phyloP scores from a whole-genome alignment of 2,888 invertebrate genomes.

The Hybos culiciformis region DNA sequence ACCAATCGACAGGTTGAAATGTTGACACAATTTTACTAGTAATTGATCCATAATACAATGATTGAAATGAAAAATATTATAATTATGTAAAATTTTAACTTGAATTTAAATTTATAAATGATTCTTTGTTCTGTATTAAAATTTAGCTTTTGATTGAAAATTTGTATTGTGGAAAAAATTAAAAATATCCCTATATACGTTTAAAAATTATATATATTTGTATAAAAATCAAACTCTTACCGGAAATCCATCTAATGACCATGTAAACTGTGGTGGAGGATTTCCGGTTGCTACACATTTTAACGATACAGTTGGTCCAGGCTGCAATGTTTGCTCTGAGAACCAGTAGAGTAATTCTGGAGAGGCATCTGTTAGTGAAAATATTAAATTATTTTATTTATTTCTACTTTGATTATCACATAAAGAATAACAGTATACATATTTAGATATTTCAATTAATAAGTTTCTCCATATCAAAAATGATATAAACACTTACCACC shows the following conservation, averaged over 20 bases:
- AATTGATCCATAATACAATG: no score
- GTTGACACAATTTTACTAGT: no score
- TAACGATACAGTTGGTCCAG: conserved; percentile 79
- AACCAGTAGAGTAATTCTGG: conserved; percentile 85
- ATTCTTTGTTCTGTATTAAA: no score
- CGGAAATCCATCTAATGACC: conserved; percentile 81
- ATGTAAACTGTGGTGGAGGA: conserved; percentile 82
- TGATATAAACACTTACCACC: conserved; percentile 49
- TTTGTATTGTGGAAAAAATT: no score
- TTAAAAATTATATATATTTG: no score
- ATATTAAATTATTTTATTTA: conserved; percentile 2
- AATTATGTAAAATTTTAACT: no score
- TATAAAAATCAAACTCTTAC: no score
- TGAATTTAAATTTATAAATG: no score
- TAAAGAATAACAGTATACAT: not conserved
- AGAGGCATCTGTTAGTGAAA: conserved; percentile 54
- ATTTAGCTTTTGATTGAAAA: no score
- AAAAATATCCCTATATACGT: no score
- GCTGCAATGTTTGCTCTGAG: conserved; percentile 81
- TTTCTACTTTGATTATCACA: not conserved
- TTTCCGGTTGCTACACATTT: conserved; percentile 92
- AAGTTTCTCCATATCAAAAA: not conserved
- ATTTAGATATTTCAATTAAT: not conserved
- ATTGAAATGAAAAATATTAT: no score
- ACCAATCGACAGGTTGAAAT: no score